phyloP scores from a whole-genome alignment of 2,113 vertebrate genomes.

The Dolichallabes microphthalmus region DNA sequence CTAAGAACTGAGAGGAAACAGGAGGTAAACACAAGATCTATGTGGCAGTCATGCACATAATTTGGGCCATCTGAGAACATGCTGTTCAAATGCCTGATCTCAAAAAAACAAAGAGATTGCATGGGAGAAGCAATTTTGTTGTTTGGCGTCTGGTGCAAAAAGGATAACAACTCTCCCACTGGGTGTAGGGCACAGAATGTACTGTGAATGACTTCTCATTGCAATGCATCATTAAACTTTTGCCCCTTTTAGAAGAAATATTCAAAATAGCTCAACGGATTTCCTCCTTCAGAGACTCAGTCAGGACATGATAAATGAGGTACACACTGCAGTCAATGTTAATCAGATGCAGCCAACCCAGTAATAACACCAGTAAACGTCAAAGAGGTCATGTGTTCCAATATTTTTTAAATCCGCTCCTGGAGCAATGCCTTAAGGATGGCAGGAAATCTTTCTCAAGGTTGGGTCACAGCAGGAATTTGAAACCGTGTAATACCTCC shows the following conservation, averaged over 20 bases:
- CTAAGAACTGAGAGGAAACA: neutral
- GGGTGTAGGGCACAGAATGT: conserved; percentile 21
- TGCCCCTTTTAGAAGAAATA: conserved; percentile 21
- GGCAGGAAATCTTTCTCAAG: conserved; percentile 12
- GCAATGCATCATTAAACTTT: conserved; percentile 37
- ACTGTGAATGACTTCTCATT: conserved; percentile 35
- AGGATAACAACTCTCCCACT: conserved; percentile 8
- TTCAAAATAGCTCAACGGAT: conserved; percentile 26
- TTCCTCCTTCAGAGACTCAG: conserved; percentile 21
- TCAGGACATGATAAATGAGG: neutral
- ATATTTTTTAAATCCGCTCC: conserved; percentile 20
- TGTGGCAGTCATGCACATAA: conserved; percentile 4
- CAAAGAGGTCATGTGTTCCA: conserved; percentile 10
- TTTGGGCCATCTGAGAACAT: neutral
- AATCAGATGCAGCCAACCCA: conserved; percentile 38
- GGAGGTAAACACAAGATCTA: neutral
- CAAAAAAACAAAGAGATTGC: conserved; percentile 16
- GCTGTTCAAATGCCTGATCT: conserved; percentile 12
- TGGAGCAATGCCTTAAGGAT: neutral
- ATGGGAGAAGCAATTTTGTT: conserved; percentile 12
- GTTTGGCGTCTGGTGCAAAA: conserved; percentile 13
- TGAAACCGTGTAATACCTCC: conserved; percentile 25
- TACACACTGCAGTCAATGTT: conserved; percentile 30
- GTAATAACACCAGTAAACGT: conserved; percentile 39
- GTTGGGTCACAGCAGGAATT: conserved; percentile 16